Evolutionary conservation across 2,797 vertebrate species (phyloP).

Genomic region (Micrastur ruficollis): DNA sequence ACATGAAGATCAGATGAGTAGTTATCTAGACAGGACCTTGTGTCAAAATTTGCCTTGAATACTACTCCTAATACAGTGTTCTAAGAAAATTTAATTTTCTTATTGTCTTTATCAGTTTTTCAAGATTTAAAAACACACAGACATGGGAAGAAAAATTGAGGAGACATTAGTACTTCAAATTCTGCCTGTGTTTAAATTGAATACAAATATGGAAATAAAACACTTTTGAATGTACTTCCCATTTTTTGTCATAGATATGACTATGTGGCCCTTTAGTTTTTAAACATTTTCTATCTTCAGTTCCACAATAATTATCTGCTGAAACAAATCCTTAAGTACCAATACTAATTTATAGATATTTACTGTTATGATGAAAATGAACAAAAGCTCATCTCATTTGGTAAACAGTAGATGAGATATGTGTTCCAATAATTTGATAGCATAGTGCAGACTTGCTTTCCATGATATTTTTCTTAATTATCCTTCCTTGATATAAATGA

Average conservation of each 20-base stretch:
- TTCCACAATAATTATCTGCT: not conserved
- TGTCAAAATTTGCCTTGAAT: not conserved
- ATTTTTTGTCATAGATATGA: not conserved
- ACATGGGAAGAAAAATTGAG: not conserved
- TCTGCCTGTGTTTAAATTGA: not conserved
- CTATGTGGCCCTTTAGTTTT: not conserved
- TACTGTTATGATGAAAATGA: not conserved
- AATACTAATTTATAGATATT: not conserved
- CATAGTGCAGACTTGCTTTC: not conserved
- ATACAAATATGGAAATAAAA: not conserved
- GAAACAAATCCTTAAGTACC: not conserved
- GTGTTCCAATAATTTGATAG: conserved; percentile 26
- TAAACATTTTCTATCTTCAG: not conserved
- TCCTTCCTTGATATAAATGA: conserved; percentile 30
- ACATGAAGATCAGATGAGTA: not conserved
- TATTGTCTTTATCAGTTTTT: not conserved
- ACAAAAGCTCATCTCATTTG: not conserved
- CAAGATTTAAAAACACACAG: not conserved
- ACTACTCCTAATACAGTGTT: not conserved
- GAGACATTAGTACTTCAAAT: not conserved
- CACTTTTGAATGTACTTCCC: not conserved
- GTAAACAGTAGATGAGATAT: not conserved
- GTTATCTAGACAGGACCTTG: not conserved
- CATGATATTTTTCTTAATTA: conserved; percentile 42
- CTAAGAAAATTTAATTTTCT: not conserved